These are phyloP conservation scores for Fukomys damarensis DNA, from an alignment of 2,113 vertebrate genomes.

Conservation along the genomic window DNA sequence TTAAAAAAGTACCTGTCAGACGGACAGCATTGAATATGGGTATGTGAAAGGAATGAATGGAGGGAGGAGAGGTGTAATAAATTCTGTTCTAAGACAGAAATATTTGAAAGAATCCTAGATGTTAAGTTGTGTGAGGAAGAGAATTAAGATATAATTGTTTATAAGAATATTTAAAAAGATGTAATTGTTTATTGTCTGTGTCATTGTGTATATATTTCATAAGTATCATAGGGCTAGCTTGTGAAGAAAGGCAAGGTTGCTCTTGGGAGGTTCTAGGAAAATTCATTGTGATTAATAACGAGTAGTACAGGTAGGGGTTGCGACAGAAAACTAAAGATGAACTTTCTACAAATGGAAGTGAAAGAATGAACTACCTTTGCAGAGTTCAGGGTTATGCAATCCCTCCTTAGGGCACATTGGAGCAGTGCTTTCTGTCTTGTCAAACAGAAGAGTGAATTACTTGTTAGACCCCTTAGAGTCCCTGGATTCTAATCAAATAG, in stretches of 20 bases:
- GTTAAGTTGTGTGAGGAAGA: background rate
- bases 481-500: background rate
- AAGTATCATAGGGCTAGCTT: background rate
- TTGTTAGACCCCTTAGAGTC: background rate
- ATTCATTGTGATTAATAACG: background rate
- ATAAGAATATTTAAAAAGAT: no score
- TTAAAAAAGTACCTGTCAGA: background rate
- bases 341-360: background rate
- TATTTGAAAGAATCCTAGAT: background rate
- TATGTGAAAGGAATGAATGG: background rate
- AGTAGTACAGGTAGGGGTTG: background rate
- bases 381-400: background rate
- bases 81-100: background rate
- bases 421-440: background rate
- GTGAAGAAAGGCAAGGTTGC: background rate
- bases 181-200: background rate
- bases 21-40: background rate
- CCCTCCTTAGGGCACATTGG: background rate
- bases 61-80: background rate
- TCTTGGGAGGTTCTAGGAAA: slow-evolving; percentile 9
- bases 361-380: background rate
- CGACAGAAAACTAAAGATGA: background rate
- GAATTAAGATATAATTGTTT: background rate
- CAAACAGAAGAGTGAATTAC: background rate
- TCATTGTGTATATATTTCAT: background rate